A percentile compares a stretch with the other conserved stretches of the same genome.
Conservation (phyloP, 2,113 vertebrate species). For the Coptodon rendalli region DNA sequence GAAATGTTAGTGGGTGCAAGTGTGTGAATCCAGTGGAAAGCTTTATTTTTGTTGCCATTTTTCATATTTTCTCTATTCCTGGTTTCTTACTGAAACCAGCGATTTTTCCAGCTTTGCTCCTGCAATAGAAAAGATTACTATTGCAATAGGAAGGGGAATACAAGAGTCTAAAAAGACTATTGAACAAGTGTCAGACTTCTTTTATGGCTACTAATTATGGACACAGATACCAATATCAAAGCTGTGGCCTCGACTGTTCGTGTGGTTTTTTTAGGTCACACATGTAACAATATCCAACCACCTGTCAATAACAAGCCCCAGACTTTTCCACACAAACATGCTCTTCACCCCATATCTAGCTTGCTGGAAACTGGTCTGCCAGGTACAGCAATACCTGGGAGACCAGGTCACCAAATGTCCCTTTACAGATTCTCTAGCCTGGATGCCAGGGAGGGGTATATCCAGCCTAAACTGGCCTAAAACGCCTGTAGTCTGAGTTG, state of each 20-base stretch:
- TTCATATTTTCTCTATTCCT: rapidly evolving
- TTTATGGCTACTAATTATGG: not conserved
- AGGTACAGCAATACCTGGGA: not conserved
- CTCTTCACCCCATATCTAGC: not conserved
- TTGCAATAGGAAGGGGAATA: not conserved
- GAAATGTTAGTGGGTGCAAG: not conserved
- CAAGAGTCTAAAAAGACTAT: not conserved
- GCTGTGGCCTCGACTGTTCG: not conserved
- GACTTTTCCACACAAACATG: not conserved
- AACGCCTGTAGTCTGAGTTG: not conserved
- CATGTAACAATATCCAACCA: not conserved
- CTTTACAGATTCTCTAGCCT: not conserved
- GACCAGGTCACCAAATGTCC: not conserved
- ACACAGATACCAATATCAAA: not conserved
- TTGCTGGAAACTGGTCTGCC: not conserved
- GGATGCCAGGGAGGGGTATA: not conserved
- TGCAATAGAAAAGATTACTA: not conserved
- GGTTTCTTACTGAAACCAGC: not conserved
- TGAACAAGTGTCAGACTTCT: not conserved
- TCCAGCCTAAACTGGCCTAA: not conserved
- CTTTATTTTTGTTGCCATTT: not conserved
- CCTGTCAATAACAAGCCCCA: not conserved
- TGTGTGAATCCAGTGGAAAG: rapidly evolving
- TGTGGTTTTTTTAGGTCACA: not conserved
- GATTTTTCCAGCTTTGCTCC: not conserved